Conservation (phyloP, 1,140 invertebrate species). For the Hypsibius dujardini region DNA sequence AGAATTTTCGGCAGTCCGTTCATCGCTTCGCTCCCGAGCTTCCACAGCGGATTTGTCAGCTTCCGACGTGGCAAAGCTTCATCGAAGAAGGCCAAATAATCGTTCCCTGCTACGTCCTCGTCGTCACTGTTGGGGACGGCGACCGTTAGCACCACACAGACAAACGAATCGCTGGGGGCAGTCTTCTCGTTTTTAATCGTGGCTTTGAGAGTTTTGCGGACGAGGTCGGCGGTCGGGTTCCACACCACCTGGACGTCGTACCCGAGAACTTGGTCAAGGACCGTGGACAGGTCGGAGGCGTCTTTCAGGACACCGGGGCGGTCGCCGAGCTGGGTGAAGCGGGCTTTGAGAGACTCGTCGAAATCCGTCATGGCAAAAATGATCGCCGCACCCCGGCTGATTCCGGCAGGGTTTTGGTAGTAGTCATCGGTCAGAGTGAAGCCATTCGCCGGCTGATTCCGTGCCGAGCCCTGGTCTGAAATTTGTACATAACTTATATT, state of each 20-base stretch:
- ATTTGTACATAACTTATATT: too few relatives aligned
- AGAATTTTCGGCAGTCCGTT: neutral
- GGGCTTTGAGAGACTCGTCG: neutral
- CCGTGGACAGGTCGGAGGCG: neutral
- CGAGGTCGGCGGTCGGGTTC: neutral
- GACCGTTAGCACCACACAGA: neutral
- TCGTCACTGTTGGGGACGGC: neutral
- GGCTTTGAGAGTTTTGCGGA: neutral
- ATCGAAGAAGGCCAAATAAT: neutral
- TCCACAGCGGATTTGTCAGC: neutral
- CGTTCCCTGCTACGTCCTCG: neutral
- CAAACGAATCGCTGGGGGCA: neutral
- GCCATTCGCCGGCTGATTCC: neutral
- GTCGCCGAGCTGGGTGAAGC: neutral
- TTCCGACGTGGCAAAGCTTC: neutral
- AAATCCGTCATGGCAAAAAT: neutral
- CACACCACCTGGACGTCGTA: neutral
- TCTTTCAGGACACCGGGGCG: conserved; percentile 1
- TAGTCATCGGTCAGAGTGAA: neutral
- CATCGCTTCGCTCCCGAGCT: neutral
- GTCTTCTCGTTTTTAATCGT: neutral
- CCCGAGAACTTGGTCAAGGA: neutral
- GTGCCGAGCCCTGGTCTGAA: too few relatives aligned
- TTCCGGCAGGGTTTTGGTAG: neutral
- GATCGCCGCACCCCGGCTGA: neutral